These are phyloP conservation scores for Emydocephalus ijimae DNA, from an alignment of 2,113 vertebrate genomes.

Conservation along the genomic window DNA sequence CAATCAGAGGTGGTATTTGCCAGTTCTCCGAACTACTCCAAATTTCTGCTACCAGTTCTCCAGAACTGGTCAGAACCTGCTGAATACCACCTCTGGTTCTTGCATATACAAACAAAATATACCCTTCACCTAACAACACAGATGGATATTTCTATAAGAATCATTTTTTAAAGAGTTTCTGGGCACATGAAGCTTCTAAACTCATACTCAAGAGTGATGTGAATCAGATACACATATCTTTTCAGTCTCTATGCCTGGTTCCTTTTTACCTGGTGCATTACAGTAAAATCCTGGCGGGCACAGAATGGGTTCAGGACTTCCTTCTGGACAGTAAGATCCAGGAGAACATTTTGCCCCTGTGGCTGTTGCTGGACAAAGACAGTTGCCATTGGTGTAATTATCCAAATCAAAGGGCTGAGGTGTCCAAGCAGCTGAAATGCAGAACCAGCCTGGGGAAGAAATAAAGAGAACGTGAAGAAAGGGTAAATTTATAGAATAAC, in stretches of 20 bases:
- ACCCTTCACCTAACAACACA: not conserved
- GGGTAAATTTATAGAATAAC: too few relatives aligned
- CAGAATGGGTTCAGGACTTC: slow-evolving; percentile 78
- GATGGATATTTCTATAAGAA: not conserved
- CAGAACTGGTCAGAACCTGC: too few relatives aligned
- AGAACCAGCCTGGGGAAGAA: slow-evolving; percentile 85
- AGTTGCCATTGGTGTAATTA: slow-evolving; percentile 91
- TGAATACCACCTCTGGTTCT: not conserved
- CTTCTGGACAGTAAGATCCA: slow-evolving; percentile 84
- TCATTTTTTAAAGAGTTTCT: not conserved
- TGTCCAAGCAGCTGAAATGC: slow-evolving; percentile 88
- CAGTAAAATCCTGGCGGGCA: slow-evolving; percentile 84
- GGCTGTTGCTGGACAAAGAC: slow-evolving; percentile 89
- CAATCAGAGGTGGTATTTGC: too few relatives aligned
- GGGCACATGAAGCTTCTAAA: not conserved
- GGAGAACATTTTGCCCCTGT: slow-evolving; percentile 84
- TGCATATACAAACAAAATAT: not conserved
- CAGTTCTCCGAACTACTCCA: too few relatives aligned
- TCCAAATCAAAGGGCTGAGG: slow-evolving; percentile 90
- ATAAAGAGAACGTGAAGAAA: accelerated
- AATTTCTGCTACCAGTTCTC: too few relatives aligned
- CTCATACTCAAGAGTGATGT: not conserved
- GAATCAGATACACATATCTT: not conserved
- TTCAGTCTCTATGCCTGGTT: not conserved
- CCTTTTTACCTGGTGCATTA: slow-evolving; percentile 75